Evolutionary conservation across 2,113 vertebrate genomes (phyloP), one percentile per base, ranked within the genome.

Genomic region (Misgurnus mizolepis): DNA sequence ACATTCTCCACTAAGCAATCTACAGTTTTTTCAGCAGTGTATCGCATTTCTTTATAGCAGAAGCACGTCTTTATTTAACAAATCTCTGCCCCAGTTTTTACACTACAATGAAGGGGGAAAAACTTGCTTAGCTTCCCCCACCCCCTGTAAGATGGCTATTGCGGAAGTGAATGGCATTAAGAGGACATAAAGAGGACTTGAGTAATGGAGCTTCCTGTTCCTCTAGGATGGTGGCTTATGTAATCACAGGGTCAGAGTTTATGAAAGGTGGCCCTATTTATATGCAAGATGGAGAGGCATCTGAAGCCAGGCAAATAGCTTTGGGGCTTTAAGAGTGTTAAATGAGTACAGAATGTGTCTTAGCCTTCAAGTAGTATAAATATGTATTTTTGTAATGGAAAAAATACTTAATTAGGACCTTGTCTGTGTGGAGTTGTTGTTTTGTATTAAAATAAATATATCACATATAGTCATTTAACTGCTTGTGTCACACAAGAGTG

Each of bases 151-250:
- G 27, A 5, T 60, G 41, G 53, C 85, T 43, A 47, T 56, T 55
- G 50, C 3, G 87, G 89, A 89, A 90, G 86, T 88, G 81, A 90
- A 90, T 12, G 80, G 88, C 84, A 88, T 88, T 90, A 86, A 91
- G 89, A 34, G 84, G 82, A 83, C 83, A 72, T 88, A 68, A 85
- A 89, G 81, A 83, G 78, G 71, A 85, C 83, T 86, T 87, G 82
- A 88, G 84, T 83, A 88, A 88, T 83, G 69, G 73, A 39, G 80
- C 87, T 91, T 89, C 88, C 88, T 87, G 74, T 76, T 79, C 22
- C 55, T 67, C 80, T 82, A 58, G 80, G 78, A 76, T 66, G 22
- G 11, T 15, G 82, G 61, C 82, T 88, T 89, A 80, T 85, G 80
- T 72, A 88, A 82, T 68, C 18, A 43, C 34, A 69, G 76, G 78